Evolutionary conservation across 2,888 invertebrate genomes (phyloP), one percentile per base, ranked within the genome.

Genomic region (Drosophila paranaensis): DNA sequence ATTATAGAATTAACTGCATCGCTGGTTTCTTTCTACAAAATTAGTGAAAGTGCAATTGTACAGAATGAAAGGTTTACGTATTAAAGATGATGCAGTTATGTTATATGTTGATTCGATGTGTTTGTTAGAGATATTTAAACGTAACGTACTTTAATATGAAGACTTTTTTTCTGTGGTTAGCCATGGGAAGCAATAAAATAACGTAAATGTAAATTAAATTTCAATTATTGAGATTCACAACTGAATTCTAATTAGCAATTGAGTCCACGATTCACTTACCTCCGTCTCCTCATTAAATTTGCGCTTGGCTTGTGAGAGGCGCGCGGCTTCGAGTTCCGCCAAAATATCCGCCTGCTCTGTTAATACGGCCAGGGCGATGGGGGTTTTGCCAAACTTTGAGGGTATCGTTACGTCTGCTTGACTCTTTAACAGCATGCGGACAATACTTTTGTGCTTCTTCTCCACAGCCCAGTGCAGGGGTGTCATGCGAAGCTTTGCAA

Each of bases 401-500:
- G 94, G 91, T 73, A 94, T 92, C 53, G 93, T 93, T 10, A 95
- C 94, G 91, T 96, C 95, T 0, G 98, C 97, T 60, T 97, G 97
- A 88, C 95, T 93, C 65, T 95, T 94, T 55, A 98, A 92, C 76
- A 98, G 93, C 73, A 95, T 91, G 60, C 95, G 94, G 48, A 96
- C 96, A 53, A 96, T 94, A 68, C 94, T 94, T 30, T 94, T 92
- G 93, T 97, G 96, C 1, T 96, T 95, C 86, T 96, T 95, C 93
- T 97, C 97, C 46, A 96, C 96, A 8, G 98, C 98, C 98, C 98
- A 98, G 93, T 98, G 98, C 65, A 98, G 94, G 43, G 98, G 97
- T 46, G 98, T 98, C 98, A 97, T 97, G 88, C 95, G 95, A 20
- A 97, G 93, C 97, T 97, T 88, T 51, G 48, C 20, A 58, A 76